These are phyloP conservation scores for Gadopsis bispinosus DNA, from an alignment of 2,797 vertebrate genomes.

Conservation along the genomic window DNA sequence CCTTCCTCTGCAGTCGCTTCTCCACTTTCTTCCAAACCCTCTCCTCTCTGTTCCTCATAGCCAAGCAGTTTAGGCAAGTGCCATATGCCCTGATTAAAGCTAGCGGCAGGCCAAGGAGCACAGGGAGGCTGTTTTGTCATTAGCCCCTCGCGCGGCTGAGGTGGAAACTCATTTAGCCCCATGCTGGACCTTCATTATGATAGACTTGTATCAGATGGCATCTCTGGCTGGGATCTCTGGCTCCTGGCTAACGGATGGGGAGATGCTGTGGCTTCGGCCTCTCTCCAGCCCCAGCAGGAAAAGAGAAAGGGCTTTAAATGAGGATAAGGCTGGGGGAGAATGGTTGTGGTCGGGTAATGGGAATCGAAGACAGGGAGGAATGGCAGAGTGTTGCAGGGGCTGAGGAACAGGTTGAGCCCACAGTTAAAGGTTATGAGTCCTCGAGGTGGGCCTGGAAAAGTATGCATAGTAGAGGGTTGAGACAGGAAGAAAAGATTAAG, in stretches of 20 bases:
- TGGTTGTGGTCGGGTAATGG: constrained; percentile 52
- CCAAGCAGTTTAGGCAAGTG: constrained; percentile 89
- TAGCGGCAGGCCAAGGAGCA: constrained; percentile 89
- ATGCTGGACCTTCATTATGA: constrained; percentile 99
- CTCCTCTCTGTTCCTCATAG: constrained; percentile 69
- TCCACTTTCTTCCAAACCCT: constrained; percentile 46
- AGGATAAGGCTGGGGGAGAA: constrained; percentile 67
- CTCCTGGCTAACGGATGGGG: constrained; percentile 87
- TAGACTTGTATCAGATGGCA: constrained; percentile 98
- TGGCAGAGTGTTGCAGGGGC: constrained; percentile 10
- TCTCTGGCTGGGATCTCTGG: constrained; percentile 88
- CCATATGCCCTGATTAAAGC: constrained; percentile 96
- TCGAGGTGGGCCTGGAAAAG: constrained; percentile 12
- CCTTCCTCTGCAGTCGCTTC: constrained; percentile 37
- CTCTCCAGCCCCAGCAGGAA: constrained; percentile 86
- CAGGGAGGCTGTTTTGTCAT: constrained; percentile 94
- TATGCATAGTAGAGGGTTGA: neutral
- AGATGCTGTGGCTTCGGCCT: constrained; percentile 84
- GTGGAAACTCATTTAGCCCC: constrained; percentile 99
- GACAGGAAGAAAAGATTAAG: constrained; percentile 16
- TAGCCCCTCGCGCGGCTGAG: constrained; percentile 96
- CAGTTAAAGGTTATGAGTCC: constrained; percentile 57
- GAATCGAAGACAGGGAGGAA: constrained; percentile 33
- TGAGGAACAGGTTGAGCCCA: constrained; percentile 44
- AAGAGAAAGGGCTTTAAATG: constrained; percentile 77